Percentiles rank a stretch among this genome's conserved stretches.
These are phyloP conservation scores for Emydura subglobosa DNA, from an alignment of 2,113 vertebrate genomes.

Conservation along the genomic window DNA sequence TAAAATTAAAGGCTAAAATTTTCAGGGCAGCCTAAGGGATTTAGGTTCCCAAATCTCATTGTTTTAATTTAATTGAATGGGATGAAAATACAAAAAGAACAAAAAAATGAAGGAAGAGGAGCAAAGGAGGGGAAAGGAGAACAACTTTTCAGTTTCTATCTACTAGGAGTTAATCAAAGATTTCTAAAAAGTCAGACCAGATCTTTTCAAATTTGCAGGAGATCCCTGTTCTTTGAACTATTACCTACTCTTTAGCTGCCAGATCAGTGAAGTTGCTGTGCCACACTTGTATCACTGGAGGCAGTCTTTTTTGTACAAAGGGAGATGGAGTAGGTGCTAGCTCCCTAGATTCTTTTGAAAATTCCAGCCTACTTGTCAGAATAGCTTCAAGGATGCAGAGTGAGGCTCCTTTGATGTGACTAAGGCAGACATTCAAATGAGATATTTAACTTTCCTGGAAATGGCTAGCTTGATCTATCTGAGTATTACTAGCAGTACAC, in stretches of 20 bases:
- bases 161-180: background rate
- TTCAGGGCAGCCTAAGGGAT: background rate
- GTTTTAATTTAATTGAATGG: background rate
- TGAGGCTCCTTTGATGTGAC: background rate
- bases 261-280: background rate
- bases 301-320: no score
- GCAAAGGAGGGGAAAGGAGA: background rate
- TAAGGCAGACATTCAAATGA: accelerated
- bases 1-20: background rate
- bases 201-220: background rate
- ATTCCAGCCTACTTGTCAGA: background rate
- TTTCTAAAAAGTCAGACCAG: background rate
- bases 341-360: background rate
- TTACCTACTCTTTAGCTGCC: background rate
- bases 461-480: background rate
- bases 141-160: background rate
- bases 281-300: background rate
- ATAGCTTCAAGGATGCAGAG: background rate
- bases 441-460: no score
- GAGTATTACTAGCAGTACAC: background rate
- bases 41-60: background rate
- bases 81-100: background rate
- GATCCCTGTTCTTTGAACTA: background rate
- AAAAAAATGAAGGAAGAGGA: background rate
- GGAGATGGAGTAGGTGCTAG: background rate